Evolutionary conservation across 2,797 vertebrate genomes (phyloP).

Genomic region (Eulemur mongoz): DNA sequence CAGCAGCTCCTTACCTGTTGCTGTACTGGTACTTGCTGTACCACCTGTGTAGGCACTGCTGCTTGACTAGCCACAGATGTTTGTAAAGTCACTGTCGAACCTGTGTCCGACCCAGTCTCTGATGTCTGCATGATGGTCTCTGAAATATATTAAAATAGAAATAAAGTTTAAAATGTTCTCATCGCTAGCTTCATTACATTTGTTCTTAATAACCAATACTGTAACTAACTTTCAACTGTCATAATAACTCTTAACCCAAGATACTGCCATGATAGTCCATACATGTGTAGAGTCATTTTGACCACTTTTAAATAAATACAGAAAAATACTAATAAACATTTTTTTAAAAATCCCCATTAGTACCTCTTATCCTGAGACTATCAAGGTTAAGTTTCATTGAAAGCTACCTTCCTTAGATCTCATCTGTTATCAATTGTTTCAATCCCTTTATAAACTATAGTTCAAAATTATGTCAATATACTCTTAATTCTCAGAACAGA

Average conservation of each 20-base stretch:
- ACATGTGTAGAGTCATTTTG: not conserved
- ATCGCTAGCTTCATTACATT: not conserved
- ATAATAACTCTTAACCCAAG: not conserved
- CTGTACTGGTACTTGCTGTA: conserved; percentile 90
- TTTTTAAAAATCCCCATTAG: not conserved
- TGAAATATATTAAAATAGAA: conserved; percentile 80
- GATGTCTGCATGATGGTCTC: conserved; percentile 90
- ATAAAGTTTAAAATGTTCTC: conserved; percentile 38
- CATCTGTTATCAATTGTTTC: not conserved
- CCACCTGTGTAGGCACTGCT: conserved; percentile 90
- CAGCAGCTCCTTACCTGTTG: conserved; percentile 86
- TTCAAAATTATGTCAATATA: conserved; percentile 24
- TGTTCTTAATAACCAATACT: not conserved
- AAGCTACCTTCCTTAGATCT: not conserved
- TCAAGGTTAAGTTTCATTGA: not conserved
- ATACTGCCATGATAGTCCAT: not conserved
- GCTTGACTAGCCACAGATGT: conserved; percentile 89
- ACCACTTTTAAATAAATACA: not conserved
- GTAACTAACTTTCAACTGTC: not conserved
- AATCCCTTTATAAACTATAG: not conserved
- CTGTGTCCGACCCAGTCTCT: conserved; percentile 89
- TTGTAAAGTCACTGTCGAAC: conserved; percentile 90
- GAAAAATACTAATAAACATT: not conserved
- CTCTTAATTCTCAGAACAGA: not conserved
- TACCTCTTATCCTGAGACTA: not conserved